These are phyloP conservation scores for Anoncus sp. DNA, from an alignment of 2,888 invertebrate species.

Conservation along the genomic window DNA sequence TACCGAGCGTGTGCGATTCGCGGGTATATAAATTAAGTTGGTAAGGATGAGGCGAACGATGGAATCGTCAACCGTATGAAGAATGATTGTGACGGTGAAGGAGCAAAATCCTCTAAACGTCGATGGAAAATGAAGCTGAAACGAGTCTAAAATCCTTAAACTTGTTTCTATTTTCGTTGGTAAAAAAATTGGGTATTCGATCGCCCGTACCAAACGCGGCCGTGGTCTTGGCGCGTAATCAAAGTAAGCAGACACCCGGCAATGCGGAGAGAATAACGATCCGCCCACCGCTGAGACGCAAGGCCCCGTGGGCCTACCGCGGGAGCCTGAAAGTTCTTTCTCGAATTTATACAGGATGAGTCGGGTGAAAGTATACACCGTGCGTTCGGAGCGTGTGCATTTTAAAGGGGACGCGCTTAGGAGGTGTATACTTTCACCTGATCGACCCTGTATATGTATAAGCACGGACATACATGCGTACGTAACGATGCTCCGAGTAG, in stretches of 20 bases:
- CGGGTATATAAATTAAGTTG: constrained; percentile 38
- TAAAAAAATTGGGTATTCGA: too few species aligned
- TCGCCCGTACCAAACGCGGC: too few species aligned
- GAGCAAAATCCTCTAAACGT: constrained; percentile 28
- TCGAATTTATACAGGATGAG: constrained; percentile 16
- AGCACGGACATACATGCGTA: not conserved
- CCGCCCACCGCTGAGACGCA: constrained; percentile 49
- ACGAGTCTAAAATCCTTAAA: too few species aligned
- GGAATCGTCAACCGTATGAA: constrained; percentile 11
- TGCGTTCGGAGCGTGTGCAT: too few species aligned
- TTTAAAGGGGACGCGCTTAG: too few species aligned
- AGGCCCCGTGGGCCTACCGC: constrained; percentile 38
- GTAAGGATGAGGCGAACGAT: constrained; percentile 16
- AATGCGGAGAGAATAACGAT: constrained; percentile 56
- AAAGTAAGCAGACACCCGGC: constrained; percentile 59
- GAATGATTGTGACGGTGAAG: constrained; percentile 57
- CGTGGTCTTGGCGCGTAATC: constrained; percentile 55
- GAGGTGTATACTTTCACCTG: too few species aligned
- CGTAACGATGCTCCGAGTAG: too few species aligned
- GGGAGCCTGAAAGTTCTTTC: constrained; percentile 29
- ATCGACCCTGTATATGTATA: constrained; percentile 8
- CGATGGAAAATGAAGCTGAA: constrained; percentile 25
- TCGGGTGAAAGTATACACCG: too few species aligned
- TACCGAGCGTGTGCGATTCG: too few species aligned
- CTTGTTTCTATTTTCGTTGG: not conserved